Conservation (phyloP, 1,140 invertebrate species). For the Ips nitidus region DNA sequence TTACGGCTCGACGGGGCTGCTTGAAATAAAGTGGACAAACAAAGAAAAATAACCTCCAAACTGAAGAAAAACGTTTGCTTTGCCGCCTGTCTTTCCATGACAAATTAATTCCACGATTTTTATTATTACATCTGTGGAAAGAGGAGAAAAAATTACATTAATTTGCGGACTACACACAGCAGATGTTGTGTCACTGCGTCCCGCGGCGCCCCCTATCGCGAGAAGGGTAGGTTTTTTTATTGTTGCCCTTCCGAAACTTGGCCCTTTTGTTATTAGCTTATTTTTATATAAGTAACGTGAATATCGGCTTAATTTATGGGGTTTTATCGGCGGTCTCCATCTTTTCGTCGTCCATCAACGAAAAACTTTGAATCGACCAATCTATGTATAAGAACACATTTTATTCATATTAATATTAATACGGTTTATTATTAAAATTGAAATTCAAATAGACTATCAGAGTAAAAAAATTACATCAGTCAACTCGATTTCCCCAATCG, state of each 20-base stretch:
- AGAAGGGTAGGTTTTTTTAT: constrained; percentile 25
- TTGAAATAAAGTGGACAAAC: constrained; percentile 11
- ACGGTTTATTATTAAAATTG: no score
- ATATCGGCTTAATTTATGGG: constrained; percentile 20
- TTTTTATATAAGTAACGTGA: constrained; percentile 16
- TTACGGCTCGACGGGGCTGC: background rate
- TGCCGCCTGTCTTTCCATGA: constrained; percentile 24
- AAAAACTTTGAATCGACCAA: no score
- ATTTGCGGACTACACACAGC: constrained; percentile 24
- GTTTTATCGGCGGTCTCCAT: constrained; percentile 2
- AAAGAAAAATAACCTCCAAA: constrained; percentile 9
- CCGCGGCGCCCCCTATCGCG: constrained; percentile 22
- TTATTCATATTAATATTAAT: no score
- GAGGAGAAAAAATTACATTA: constrained; percentile 28
- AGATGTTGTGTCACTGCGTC: constrained; percentile 27
- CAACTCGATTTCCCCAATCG: no score
- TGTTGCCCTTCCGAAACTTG: constrained; percentile 1
- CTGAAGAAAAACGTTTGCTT: constrained; percentile 12
- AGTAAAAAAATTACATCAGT: no score
- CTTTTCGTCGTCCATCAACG: no score
- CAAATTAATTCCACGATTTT: constrained; percentile 27
- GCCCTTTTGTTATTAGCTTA: constrained; percentile 27
- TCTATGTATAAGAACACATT: no score
- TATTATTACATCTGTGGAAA: constrained; percentile 21
- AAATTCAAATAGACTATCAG: no score